These are phyloP conservation scores for Oreocharis arfaki DNA, from an alignment of 2,113 vertebrate genomes.

Conservation along the genomic window DNA sequence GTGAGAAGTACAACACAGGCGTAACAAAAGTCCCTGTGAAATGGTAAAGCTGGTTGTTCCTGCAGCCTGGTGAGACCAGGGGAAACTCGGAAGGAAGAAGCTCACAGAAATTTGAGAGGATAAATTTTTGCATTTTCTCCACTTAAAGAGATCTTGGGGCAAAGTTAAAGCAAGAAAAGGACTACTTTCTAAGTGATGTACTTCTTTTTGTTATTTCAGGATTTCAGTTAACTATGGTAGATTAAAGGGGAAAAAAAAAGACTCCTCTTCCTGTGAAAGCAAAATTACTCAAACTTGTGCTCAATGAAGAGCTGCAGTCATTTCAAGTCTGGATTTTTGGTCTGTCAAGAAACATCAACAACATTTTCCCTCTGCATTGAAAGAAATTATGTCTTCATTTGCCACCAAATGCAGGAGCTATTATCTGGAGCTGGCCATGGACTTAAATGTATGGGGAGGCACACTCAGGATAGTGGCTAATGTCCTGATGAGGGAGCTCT, in stretches of 20 bases:
- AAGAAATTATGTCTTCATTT: neutral
- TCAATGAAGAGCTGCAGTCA: neutral
- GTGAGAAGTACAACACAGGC: neutral
- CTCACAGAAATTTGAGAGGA: neutral
- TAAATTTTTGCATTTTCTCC: neutral
- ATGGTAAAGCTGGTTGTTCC: neutral
- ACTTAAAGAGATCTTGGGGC: neutral
- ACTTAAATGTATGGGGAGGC: rapidly evolving
- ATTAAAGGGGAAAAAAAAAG: rapidly evolving
- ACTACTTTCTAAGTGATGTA: neutral
- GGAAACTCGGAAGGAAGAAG: neutral
- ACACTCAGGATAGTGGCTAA: neutral
- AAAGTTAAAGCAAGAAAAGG: neutral
- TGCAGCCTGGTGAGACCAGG: neutral
- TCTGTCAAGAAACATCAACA: neutral
- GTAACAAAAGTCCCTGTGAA: neutral
- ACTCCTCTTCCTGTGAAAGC: neutral
- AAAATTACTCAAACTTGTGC: neutral
- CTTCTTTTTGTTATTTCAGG: neutral
- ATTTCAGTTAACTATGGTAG: neutral
- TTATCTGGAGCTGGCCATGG: neutral
- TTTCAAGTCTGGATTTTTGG: neutral
- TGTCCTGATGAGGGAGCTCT: neutral
- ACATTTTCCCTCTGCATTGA: neutral
- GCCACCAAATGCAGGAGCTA: rapidly evolving